These are phyloP conservation scores for Episyrphus balteatus DNA, from an alignment of 1,140 invertebrate genomes.

Conservation along the genomic window DNA sequence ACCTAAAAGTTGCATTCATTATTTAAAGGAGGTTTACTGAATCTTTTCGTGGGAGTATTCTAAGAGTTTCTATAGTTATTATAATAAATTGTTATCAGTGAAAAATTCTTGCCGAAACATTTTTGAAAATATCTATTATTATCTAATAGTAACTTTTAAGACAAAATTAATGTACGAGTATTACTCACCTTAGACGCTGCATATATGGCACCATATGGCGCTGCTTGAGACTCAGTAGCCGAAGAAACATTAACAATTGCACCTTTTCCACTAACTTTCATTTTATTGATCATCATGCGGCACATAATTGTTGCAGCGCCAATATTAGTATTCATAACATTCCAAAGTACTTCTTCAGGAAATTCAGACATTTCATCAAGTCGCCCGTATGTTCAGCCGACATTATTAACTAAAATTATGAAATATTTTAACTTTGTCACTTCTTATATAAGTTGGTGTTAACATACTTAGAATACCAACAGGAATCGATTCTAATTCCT, in stretches of 20 bases:
- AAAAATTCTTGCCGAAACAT: too few relatives aligned
- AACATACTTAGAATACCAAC: slow-evolving; percentile 68
- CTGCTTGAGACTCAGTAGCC: slow-evolving; percentile 67
- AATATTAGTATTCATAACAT: slow-evolving; percentile 77
- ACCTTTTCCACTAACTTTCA: slow-evolving; percentile 59
- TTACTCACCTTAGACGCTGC: slow-evolving; percentile 68
- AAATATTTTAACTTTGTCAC: background rate
- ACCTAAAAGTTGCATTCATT: too few relatives aligned
- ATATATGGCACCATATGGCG: slow-evolving; percentile 80
- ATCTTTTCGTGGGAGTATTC: too few relatives aligned
- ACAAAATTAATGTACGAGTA: background rate
- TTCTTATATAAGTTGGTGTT: background rate
- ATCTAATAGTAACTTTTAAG: too few relatives aligned
- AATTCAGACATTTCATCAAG: slow-evolving; percentile 68
- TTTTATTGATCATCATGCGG: slow-evolving; percentile 60
- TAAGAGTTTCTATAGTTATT: too few relatives aligned
- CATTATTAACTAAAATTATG: slow-evolving; percentile 72
- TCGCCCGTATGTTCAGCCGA: slow-evolving; percentile 66
- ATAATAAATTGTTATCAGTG: too few relatives aligned
- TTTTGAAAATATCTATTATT: too few relatives aligned
- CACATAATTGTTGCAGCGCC: slow-evolving; percentile 75
- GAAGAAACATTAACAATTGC: slow-evolving; percentile 83
- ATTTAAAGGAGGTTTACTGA: too few relatives aligned
- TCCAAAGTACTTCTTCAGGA: slow-evolving; percentile 58
- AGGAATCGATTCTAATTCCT: slow-evolving; percentile 53